Evolutionary conservation across 2,888 invertebrate genomes (phyloP).

Genomic region (Syrphus vitripennis): DNA sequence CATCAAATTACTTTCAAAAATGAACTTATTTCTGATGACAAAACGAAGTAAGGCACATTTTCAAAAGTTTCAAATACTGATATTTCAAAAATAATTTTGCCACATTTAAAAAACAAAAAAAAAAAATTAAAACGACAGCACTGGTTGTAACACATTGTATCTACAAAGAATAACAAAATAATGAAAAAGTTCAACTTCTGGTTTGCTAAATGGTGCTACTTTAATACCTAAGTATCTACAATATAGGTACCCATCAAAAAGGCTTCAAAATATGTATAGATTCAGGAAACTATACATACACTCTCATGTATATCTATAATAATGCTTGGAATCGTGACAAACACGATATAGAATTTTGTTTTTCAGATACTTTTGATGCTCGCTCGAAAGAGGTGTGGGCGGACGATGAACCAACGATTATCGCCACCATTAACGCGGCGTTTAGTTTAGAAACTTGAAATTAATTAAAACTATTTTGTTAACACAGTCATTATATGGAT

Average conservation of each 20-base stretch:
- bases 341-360: not conserved
- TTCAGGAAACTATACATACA: not conserved
- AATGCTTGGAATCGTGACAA: not conserved
- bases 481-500: slow-evolving; percentile 48
- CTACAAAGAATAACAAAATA: not conserved
- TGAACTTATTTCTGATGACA: too few species aligned
- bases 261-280: slow-evolving; percentile 1
- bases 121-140: not conserved
- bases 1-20: too few species aligned
- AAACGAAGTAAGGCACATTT: too few species aligned
- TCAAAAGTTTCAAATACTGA: too few species aligned
- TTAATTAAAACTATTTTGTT: slow-evolving; percentile 65
- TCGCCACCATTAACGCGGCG: slow-evolving; percentile 41
- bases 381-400: slow-evolving; percentile 52
- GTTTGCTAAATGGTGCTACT: slow-evolving; percentile 16
- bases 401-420: slow-evolving; percentile 38
- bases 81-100: too few species aligned
- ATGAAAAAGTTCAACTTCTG: slow-evolving; percentile 13
- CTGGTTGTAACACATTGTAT: not conserved
- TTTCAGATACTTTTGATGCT: not conserved
- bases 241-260: not conserved
- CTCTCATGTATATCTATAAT: not conserved
- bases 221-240: slow-evolving; percentile 1
- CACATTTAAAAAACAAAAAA: too few species aligned
- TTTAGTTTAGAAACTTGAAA: slow-evolving; percentile 25